These are phyloP conservation scores for Brachyistius frenatus DNA, from an alignment of 2,113 vertebrate genomes.

Conservation along the genomic window DNA sequence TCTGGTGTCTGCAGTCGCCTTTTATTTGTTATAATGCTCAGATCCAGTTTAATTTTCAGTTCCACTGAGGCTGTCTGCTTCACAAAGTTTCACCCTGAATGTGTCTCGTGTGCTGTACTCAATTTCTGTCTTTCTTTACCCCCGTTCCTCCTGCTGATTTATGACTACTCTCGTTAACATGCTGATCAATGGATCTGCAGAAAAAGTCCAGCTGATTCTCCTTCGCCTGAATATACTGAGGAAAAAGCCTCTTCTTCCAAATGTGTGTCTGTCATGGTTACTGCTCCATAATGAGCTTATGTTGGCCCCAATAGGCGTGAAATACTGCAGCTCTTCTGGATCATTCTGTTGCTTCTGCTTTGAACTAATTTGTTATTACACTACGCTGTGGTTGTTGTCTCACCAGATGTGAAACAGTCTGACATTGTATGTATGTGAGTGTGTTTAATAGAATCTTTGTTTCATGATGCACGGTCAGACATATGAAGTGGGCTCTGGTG, in stretches of 20 bases:
- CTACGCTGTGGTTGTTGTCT: slow-evolving; percentile 34
- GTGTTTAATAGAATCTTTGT: slow-evolving; percentile 36
- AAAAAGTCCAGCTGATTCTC: slow-evolving; percentile 37
- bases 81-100: slow-evolving; percentile 37
- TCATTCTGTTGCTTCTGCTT: slow-evolving; percentile 53
- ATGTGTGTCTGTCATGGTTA: slow-evolving; percentile 53
- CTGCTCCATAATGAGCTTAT: slow-evolving; percentile 72
- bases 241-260: slow-evolving; percentile 28
- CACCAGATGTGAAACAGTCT: slow-evolving; percentile 25
- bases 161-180: slow-evolving; percentile 43
- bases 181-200: slow-evolving; percentile 56
- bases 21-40: slow-evolving; percentile 22
- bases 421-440: slow-evolving; percentile 3
- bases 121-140: slow-evolving; percentile 5
- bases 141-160: slow-evolving; percentile 47
- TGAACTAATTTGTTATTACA: slow-evolving; percentile 61
- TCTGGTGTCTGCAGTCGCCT: slow-evolving; percentile 25
- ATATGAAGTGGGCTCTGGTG: slow-evolving; percentile 42
- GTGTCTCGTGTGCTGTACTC: slow-evolving; percentile 31
- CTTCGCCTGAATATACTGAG: neutral
- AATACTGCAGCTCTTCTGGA: slow-evolving; percentile 62
- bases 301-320: slow-evolving; percentile 62
- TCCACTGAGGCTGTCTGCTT: slow-evolving; percentile 50
- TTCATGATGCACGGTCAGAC: slow-evolving; percentile 31
- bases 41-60: slow-evolving; percentile 39